A percentile compares a stretch with the other conserved stretches of the same genome.
phyloP scores from a whole-genome alignment of 2,797 vertebrate species.

The Saxicola maurus region DNA sequence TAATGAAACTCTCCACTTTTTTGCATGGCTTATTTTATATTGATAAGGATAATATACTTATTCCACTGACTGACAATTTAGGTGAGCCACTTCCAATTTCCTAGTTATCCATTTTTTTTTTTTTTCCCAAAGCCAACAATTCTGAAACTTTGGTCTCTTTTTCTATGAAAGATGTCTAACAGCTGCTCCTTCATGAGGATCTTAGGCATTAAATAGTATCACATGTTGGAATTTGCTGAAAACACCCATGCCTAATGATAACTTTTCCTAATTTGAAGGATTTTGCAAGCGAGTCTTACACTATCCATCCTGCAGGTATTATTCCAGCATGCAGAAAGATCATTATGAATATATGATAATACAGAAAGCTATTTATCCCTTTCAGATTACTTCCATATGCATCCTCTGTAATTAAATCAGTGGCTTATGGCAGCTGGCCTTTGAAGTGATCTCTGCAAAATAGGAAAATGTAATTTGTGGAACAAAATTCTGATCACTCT shows the following conservation, averaged over 20 bases:
- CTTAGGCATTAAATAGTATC: not conserved
- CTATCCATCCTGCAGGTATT: not conserved
- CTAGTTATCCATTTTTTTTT: not conserved
- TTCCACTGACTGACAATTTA: not conserved
- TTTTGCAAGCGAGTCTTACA: not conserved
- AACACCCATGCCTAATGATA: not conserved
- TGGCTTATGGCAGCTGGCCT: constrained; percentile 3
- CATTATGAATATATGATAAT: constrained; percentile 26
- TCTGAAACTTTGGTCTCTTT: not conserved
- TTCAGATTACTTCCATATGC: constrained; percentile 58
- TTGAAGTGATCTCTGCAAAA: constrained; percentile 36
- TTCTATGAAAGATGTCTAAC: not conserved
- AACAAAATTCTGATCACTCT: not conserved
- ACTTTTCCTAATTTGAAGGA: not conserved
- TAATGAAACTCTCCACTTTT: not conserved
- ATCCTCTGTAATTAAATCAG: constrained; percentile 28
- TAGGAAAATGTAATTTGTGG: constrained; percentile 7
- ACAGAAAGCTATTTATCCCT: constrained; percentile 11
- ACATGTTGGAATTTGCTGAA: not conserved
- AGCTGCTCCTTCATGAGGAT: not conserved
- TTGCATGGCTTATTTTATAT: not conserved
- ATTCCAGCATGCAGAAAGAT: not conserved
- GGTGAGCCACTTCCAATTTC: not conserved
- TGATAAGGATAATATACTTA: not conserved
- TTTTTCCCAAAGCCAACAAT: not conserved